Evolutionary conservation across 2,888 invertebrate species (phyloP).

Genomic region (Epicampocera succincta): DNA sequence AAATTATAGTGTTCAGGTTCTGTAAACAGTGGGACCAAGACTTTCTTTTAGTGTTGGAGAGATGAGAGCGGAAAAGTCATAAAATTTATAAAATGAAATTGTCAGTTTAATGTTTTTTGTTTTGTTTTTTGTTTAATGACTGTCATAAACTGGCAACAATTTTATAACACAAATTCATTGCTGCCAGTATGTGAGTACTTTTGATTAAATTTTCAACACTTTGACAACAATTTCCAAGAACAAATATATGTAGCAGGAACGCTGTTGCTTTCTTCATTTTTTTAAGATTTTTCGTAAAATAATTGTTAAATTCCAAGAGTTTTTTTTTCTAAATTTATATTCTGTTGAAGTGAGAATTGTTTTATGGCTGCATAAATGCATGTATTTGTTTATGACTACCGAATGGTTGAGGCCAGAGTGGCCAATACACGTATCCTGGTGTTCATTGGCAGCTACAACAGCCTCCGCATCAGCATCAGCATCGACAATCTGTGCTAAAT

Average conservation of each 20-base stretch:
- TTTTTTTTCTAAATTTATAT: not conserved
- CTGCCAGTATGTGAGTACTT: not conserved
- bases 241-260: conserved; percentile 6
- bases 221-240: conserved; percentile 63
- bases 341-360: conserved; percentile 13
- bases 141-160: conserved; percentile 44
- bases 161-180: conserved; percentile 7
- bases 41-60: conserved; percentile 17
- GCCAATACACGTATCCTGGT: conserved; percentile 18
- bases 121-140: too few species aligned
- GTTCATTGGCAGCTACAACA: not conserved
- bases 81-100: conserved; percentile 56
- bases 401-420: conserved; percentile 45
- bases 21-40: conserved; percentile 42
- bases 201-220: conserved; percentile 44
- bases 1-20: conserved; percentile 33
- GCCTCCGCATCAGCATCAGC: not conserved
- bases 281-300: not conserved
- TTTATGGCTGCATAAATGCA: not conserved
- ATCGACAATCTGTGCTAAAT: conserved; percentile 4
- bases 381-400: conserved; percentile 60
- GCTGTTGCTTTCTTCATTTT: not conserved
- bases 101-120: conserved; percentile 22
- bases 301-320: conserved; percentile 32
- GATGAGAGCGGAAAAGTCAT: conserved; percentile 22